A percentile compares a stretch with the other conserved stretches of the same genome.
These are phyloP conservation scores for Lithosia quadra DNA, from an alignment of 2,888 invertebrate genomes.

Conservation along the genomic window DNA sequence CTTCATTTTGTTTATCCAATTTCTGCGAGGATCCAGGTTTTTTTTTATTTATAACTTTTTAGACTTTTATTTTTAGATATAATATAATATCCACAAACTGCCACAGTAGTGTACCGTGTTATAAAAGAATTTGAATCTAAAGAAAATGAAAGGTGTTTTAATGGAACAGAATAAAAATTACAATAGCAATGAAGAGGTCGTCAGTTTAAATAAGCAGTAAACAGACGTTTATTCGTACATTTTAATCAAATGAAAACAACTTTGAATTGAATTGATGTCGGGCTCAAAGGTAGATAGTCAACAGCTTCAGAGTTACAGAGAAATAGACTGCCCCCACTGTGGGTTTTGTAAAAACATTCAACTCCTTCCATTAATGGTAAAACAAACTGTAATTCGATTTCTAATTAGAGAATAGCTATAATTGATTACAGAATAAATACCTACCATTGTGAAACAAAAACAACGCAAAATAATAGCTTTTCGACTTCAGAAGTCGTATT, in stretches of 20 bases:
- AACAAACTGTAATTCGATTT: constrained; percentile 25
- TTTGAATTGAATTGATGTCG: constrained; percentile 27
- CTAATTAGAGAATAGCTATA: constrained; percentile 22
- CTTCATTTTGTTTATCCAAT: too few species aligned
- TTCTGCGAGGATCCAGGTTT: too few species aligned
- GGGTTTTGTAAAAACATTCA: constrained; percentile 31
- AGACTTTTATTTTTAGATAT: too few species aligned
- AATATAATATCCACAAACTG: too few species aligned
- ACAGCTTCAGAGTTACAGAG: constrained; percentile 32
- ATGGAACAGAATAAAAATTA: not conserved
- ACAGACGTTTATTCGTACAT: constrained; percentile 41
- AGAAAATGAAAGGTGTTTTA: not conserved
- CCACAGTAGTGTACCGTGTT: not conserved
- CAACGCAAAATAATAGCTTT: not conserved
- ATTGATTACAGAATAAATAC: not conserved
- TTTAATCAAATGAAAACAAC: constrained; percentile 49
- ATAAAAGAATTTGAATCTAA: not conserved
- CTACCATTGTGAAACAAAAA: not conserved
- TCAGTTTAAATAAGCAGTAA: constrained; percentile 32
- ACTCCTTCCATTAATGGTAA: constrained; percentile 23
- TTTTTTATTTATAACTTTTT: too few species aligned
- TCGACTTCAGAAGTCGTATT: not conserved
- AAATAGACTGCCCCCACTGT: constrained; percentile 15
- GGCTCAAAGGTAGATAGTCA: constrained; percentile 25
- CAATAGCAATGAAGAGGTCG: not conserved